Base-by-base conservation (phyloP, 2,888 invertebrate genomes). In the Lasioglossum marginatum region DNA sequence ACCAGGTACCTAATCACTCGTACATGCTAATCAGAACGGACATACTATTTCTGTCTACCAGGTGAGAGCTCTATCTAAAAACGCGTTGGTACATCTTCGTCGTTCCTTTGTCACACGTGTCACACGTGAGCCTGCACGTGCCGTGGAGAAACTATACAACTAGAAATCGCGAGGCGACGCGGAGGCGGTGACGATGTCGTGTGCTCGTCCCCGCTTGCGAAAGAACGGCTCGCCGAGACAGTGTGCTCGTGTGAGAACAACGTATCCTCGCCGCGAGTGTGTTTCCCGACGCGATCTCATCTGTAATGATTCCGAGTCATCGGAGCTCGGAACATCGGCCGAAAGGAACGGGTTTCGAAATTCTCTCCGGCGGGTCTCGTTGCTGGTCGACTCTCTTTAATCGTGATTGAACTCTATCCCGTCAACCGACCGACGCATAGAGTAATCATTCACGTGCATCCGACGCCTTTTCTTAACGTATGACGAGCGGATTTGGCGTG, bases 101-200 rank as follows among this genome's bases (percentile, higher is more conserved):
- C 34, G 48, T 72, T 73, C 48, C n/a, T 45, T 14, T 10, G 37
- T 52, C 43, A 34, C 74, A n/a, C 52, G 52, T 57, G 68, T 45
- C 83, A 77, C 86, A 83, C 86, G 87, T 81, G 86, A 83, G 16
- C 86, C 83, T 16, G 87, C 87, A 83, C 86, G 87, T 85, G 85
- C 70, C 57, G 57, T 31, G 31, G 31, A 2, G 48, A 37, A 81
- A 77, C 12, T 57, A 72, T 37, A 71, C 8, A 57, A 68, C 57
- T n/a, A 6, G 14, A 57, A 43, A 37, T n/a, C 8, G 12, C 63
- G 31, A 31, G 27, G 31, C 60, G 63, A 63, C 63, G 6, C 31
- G 5, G 27, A 16, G 52, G 8, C 23, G 52, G 8, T 8, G 23
- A 52, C 52, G 52, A 16, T 31, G 31, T 16, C 16, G 31, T 31